Evolutionary conservation across 2,888 invertebrate species (phyloP).

Genomic region (Sphinx pinastri): DNA sequence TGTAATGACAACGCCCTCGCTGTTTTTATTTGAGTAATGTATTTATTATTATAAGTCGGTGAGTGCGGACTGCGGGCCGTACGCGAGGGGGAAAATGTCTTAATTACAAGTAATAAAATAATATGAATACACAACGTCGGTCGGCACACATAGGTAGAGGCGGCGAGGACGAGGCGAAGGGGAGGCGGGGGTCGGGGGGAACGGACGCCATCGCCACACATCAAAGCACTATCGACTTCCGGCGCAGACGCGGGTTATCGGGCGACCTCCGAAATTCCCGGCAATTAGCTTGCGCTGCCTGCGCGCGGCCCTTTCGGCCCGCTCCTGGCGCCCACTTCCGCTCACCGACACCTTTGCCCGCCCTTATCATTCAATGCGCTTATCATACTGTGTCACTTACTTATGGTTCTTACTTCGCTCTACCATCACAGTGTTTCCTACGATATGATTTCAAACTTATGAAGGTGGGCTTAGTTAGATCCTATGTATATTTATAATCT

Average conservation of each 20-base stretch:
- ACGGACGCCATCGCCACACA: conserved; percentile 71
- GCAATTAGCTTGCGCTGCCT: conserved; percentile 68
- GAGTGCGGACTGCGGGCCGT: background rate
- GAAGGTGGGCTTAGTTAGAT: background rate
- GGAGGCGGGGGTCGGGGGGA: conserved; percentile 41
- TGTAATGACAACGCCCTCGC: background rate
- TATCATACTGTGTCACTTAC: conserved; percentile 20
- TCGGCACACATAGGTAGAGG: background rate
- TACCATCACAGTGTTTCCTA: conserved; percentile 2
- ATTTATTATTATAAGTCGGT: conserved; percentile 14
- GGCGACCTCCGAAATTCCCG: conserved; percentile 79
- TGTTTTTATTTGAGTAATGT: conserved; percentile 21
- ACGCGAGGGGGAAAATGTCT: conserved; percentile 4
- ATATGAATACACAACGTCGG: conserved; percentile 13
- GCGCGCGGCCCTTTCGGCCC: conserved; percentile 56
- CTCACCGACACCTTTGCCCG: conserved; percentile 51
- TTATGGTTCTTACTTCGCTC: background rate
- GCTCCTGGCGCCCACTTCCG: conserved; percentile 57
- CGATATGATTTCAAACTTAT: background rate
- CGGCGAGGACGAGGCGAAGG: background rate
- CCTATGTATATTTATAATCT: too few relatives aligned
- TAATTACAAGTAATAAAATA: conserved; percentile 8
- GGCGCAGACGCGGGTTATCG: conserved; percentile 77
- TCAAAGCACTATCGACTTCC: conserved; percentile 81
- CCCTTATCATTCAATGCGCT: conserved; percentile 12